phyloP scores from a whole-genome alignment of 2,113 vertebrate species.

The Zosterops japonicus region DNA sequence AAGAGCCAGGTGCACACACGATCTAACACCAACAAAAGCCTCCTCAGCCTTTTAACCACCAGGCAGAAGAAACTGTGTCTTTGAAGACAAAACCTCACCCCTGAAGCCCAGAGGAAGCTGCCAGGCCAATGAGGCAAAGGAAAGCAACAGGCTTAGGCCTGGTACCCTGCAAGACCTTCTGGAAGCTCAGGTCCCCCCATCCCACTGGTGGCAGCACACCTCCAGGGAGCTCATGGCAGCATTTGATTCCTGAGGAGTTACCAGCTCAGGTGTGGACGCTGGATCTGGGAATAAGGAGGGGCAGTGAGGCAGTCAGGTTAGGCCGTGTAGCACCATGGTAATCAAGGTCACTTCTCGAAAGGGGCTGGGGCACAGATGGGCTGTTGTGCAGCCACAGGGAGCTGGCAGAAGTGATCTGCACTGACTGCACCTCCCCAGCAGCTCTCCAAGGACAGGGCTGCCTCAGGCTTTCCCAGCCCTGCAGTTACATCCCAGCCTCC shows the following conservation, averaged over 20 bases:
- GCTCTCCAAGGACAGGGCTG: background rate
- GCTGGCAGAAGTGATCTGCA: background rate
- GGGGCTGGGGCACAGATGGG: background rate
- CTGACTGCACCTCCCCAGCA: background rate
- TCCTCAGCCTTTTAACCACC: background rate
- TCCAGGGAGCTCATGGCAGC: background rate
- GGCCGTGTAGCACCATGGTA: accelerated
- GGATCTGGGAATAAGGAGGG: background rate
- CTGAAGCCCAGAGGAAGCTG: background rate
- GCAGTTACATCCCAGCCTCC: background rate
- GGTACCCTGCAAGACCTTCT: background rate
- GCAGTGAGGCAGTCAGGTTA: background rate
- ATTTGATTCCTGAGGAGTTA: background rate
- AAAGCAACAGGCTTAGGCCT: background rate
- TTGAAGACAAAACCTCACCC: background rate
- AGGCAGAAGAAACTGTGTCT: background rate
- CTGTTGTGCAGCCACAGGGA: background rate
- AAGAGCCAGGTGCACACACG: accelerated
- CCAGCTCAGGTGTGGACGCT: background rate
- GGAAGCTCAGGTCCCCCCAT: background rate
- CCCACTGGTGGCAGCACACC: accelerated
- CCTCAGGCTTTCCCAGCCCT: background rate
- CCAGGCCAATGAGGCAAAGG: accelerated
- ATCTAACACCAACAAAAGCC: background rate
- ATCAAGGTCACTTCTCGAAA: background rate